phyloP scores from a whole-genome alignment of 1,140 invertebrate species.

The Linepithema humile region DNA sequence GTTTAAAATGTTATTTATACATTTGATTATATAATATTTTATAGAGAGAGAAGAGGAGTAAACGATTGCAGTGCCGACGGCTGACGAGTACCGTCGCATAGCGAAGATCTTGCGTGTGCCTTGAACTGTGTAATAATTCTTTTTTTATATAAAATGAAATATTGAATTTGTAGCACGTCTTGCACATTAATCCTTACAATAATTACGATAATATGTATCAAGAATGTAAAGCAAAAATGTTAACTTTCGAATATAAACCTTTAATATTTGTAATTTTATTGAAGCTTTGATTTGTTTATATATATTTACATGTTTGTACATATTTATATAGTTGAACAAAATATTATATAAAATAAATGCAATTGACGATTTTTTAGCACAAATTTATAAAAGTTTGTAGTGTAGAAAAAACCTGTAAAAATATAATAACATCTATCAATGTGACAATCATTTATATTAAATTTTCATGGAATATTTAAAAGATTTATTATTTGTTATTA shows the following conservation, averaged over 20 bases:
- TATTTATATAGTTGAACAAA: no score
- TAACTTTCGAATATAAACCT: not conserved
- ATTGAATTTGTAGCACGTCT: not conserved
- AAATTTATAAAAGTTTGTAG: not conserved
- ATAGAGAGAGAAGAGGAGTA: not conserved
- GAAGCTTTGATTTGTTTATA: no score
- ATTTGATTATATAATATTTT: not conserved
- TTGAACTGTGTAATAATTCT: not conserved
- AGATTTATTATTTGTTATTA: not conserved
- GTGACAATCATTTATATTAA: not conserved
- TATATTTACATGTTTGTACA: no score
- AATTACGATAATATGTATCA: not conserved
- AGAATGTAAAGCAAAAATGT: not conserved
- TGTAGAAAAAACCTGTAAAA: not conserved
- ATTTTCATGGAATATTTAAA: not conserved
- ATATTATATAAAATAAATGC: no score
- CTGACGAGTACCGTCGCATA: slow-evolving; percentile 72
- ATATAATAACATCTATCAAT: not conserved
- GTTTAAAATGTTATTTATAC: not conserved
- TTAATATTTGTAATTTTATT: no score
- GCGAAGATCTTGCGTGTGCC: not conserved
- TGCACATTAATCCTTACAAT: not conserved
- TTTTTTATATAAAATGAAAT: slow-evolving; percentile 1
- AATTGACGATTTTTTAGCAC: no score
- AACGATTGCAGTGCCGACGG: slow-evolving; percentile 67